phyloP scores from a whole-genome alignment of 2,797 vertebrate genomes.

The Simalia tracyae region DNA sequence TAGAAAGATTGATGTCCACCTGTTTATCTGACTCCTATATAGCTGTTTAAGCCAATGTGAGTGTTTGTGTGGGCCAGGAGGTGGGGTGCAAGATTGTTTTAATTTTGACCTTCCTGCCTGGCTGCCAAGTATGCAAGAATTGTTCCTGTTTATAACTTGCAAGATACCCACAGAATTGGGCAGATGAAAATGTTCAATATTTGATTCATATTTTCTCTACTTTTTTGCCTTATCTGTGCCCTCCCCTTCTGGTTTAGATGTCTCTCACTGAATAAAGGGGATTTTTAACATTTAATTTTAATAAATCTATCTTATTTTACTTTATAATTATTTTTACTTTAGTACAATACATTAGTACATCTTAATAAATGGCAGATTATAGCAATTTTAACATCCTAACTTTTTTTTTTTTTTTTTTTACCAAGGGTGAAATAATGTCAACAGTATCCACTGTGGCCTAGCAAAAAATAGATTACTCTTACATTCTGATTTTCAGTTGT shows the following conservation, averaged over 20 bases:
- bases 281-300: no score
- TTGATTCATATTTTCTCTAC: neutral
- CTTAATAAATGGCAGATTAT: neutral
- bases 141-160: neutral
- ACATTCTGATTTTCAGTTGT: slow-evolving; percentile 32
- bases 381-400: neutral
- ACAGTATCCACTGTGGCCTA: neutral
- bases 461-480: slow-evolving; percentile 33
- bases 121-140: neutral
- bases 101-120: neutral
- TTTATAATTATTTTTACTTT: no score
- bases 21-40: no score
- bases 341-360: neutral
- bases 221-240: neutral
- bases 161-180: neutral
- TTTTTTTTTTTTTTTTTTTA: neutral
- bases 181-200: neutral
- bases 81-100: neutral
- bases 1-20: neutral
- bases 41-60: neutral
- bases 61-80: neutral
- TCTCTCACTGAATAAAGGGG: no score
- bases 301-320: no score
- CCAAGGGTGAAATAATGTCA: neutral
- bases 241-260: no score